Base-by-base conservation (phyloP, 2,113 vertebrate species). In the Oostethus manadensis region DNA sequence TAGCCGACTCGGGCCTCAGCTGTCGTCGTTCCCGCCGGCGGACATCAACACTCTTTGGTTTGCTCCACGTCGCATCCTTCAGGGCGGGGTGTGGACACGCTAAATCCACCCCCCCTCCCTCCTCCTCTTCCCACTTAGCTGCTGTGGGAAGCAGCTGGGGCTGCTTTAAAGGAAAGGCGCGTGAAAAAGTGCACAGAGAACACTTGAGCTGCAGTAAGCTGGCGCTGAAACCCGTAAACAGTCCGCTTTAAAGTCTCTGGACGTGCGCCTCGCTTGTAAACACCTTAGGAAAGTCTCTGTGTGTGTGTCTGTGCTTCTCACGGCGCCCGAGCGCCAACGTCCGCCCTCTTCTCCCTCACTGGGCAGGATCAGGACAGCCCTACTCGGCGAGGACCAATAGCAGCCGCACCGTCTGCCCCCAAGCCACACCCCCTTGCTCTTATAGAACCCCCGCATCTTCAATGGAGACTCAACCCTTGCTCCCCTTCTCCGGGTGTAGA, bases 371-470 rank as follows among this genome's bases (percentile, higher is more conserved):
- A 86, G 88, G 88, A 91, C 91, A 69, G 76, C 92, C 92, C 85
- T 82, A 70, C 76, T 58, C 61, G 15, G 51, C 79, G 68, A 68
- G 58, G 73, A 77, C 93, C 92, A 93, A 91, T 90, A 33, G 84
- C 81, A 70, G 83, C 82, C 15, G 68, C 84, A 82, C 85, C 84
- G 78, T 83, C 79, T 74, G 73, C 87, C 77, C 71, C 87, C 87
- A 73, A 83, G 76, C 90, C 87, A 60, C 84, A 15, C 84, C 84
- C 61, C 64, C 57, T 48, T 67, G 80, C 84, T 78, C 90, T 93
- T 94, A 93, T 94, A 94, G 87, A 79, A 88, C 90, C 89, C 88
- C 85, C 51, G 83, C 77, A 64, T 64, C 79, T 87, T 90, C 88
- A 88, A 89, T 89, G 89, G 89, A 87, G 90, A 89, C 86, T 88